phyloP scores from a whole-genome alignment of 2,888 invertebrate species.

The Rutpela maculata region DNA sequence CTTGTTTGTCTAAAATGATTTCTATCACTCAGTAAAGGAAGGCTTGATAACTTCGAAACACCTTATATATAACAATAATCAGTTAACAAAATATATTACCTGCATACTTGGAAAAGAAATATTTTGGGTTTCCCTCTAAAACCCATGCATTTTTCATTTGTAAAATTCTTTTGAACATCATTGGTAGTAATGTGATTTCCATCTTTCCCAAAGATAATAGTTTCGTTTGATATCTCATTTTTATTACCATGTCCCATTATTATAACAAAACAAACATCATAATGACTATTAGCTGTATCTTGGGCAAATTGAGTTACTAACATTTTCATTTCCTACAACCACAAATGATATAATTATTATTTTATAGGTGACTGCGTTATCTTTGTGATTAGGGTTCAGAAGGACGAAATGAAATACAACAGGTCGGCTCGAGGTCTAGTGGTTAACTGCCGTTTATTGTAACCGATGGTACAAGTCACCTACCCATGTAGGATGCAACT shows the following conservation, averaged over 20 bases:
- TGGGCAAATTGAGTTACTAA: slow-evolving; percentile 73
- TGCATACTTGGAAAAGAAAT: slow-evolving; percentile 83
- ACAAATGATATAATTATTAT: slow-evolving; percentile 48
- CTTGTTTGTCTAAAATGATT: too few relatives aligned
- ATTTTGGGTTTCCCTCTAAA: slow-evolving; percentile 81
- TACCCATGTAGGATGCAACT: too few relatives aligned
- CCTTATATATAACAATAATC: neutral
- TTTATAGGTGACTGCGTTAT: neutral
- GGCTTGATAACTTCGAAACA: too few relatives aligned
- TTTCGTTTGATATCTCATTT: slow-evolving; percentile 71
- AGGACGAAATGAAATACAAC: too few relatives aligned
- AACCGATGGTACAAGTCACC: too few relatives aligned
- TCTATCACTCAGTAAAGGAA: too few relatives aligned
- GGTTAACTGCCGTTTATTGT: too few relatives aligned
- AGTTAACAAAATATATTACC: slow-evolving; percentile 68
- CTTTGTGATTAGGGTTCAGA: too few relatives aligned
- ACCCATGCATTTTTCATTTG: slow-evolving; percentile 76
- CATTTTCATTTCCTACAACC: slow-evolving; percentile 70
- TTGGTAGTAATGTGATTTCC: slow-evolving; percentile 75
- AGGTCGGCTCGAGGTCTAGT: too few relatives aligned
- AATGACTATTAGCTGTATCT: slow-evolving; percentile 70
- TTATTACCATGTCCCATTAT: slow-evolving; percentile 80
- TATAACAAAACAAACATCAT: slow-evolving; percentile 80
- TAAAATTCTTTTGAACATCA: slow-evolving; percentile 74
- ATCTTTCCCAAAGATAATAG: slow-evolving; percentile 78